Evolutionary conservation across 2,888 invertebrate genomes (phyloP).

Genomic region (Dicranocentrus wangi): DNA sequence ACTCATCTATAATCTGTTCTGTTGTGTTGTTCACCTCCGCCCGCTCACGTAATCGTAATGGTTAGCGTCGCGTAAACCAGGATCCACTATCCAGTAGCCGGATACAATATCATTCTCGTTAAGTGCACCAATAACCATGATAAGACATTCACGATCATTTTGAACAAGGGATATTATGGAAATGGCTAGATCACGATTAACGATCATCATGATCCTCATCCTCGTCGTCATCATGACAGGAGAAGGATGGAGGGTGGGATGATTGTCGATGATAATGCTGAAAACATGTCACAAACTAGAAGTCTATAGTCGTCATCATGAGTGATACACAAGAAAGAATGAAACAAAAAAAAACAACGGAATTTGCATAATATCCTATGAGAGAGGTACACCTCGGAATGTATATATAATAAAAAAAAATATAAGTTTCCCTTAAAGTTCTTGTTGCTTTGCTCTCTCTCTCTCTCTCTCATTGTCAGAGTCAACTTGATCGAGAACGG

Average conservation of each 20-base stretch:
- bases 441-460: too few species aligned
- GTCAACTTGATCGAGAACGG: too few species aligned
- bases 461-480: too few species aligned
- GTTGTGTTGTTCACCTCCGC: too few species aligned
- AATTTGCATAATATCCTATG: slow-evolving; percentile 12
- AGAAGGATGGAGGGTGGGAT: slow-evolving; percentile 1
- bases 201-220: slow-evolving; percentile 28
- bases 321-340: too few species aligned
- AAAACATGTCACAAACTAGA: slow-evolving; percentile 16
- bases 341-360: not conserved
- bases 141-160: slow-evolving; percentile 38
- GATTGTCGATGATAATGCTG: slow-evolving; percentile 3
- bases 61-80: slow-evolving; percentile 28
- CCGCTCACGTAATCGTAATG: too few species aligned
- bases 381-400: too few species aligned
- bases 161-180: slow-evolving; percentile 40
- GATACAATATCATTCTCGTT: slow-evolving; percentile 49
- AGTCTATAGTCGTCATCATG: not conserved
- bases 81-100: slow-evolving; percentile 58
- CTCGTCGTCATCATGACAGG: not conserved
- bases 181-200: slow-evolving; percentile 53
- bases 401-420: too few species aligned
- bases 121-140: slow-evolving; percentile 46
- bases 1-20: too few species aligned
- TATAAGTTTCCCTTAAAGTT: too few species aligned